Conservation (phyloP, 2,888 invertebrate species). For the Cotesia congregata region DNA sequence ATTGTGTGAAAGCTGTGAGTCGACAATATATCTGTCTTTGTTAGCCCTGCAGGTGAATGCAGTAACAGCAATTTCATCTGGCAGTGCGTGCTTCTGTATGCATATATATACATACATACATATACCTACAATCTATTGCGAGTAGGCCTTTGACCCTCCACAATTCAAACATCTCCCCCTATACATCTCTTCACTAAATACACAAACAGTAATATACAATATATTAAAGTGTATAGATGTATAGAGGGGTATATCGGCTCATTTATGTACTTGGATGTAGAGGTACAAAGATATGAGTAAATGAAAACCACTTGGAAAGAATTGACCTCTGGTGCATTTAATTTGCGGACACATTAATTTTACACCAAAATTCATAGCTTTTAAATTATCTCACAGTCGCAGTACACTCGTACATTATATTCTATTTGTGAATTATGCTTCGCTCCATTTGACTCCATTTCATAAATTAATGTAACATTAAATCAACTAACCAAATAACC, state of each 20-base stretch:
- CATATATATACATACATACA: constrained; percentile 5
- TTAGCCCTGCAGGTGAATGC: constrained; percentile 38
- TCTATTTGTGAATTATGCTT: not conserved
- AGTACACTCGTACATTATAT: constrained; percentile 14
- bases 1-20: constrained; percentile 45
- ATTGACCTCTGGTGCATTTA: constrained; percentile 40
- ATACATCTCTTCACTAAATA: constrained; percentile 16
- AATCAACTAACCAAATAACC: not conserved
- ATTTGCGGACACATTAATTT: constrained; percentile 43
- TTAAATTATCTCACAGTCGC: constrained; percentile 27
- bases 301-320: constrained; percentile 32
- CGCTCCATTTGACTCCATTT: not conserved
- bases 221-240: not conserved
- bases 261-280: not conserved
- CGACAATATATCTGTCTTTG: constrained; percentile 26
- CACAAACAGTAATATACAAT: constrained; percentile 17
- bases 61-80: constrained; percentile 36
- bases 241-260: not conserved
- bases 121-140: constrained; percentile 8
- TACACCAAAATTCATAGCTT: constrained; percentile 23
- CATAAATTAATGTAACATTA: not conserved
- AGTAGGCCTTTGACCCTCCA: constrained; percentile 28
- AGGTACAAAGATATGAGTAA: constrained; percentile 5
- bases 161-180: constrained; percentile 31
- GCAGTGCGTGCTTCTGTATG: constrained; percentile 13